Evolutionary conservation across 2,888 invertebrate species (phyloP).

Genomic region (Nemapogon koenigi): DNA sequence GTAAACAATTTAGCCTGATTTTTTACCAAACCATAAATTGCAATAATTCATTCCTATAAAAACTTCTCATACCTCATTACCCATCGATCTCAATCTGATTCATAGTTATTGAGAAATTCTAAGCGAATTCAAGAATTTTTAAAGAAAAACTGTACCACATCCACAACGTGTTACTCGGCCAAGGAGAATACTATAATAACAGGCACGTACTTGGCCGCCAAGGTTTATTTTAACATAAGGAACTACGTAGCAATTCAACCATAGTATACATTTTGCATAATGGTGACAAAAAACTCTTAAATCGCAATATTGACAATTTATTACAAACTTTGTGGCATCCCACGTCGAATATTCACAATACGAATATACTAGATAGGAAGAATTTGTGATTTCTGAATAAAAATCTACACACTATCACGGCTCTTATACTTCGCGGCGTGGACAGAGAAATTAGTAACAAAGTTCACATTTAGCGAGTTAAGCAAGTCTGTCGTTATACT

Average conservation of each 20-base stretch:
- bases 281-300: neutral
- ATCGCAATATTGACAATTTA: too few relatives aligned
- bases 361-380: too few relatives aligned
- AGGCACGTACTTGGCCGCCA: constrained; percentile 26
- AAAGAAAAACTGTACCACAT: constrained; percentile 21
- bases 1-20: too few relatives aligned
- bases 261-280: neutral
- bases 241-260: neutral
- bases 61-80: constrained; percentile 6
- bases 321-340: too few relatives aligned
- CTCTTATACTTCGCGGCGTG: too few relatives aligned
- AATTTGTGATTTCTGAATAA: too few relatives aligned
- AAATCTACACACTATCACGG: too few relatives aligned
- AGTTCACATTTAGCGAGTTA: too few relatives aligned
- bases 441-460: too few relatives aligned
- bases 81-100: constrained; percentile 3
- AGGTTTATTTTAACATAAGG: constrained; percentile 21
- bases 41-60: neutral
- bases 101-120: constrained; percentile 3
- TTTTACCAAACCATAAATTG: too few relatives aligned
- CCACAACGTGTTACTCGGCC: constrained; percentile 26
- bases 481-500: too few relatives aligned
- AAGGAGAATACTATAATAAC: constrained; percentile 26
- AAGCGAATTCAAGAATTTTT: constrained; percentile 4
- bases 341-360: too few relatives aligned